Percentiles rank a stretch among this genome's conserved stretches.
Evolutionary conservation across 2,797 vertebrate species (phyloP).

Genomic region (Apogon hyalosoma): DNA sequence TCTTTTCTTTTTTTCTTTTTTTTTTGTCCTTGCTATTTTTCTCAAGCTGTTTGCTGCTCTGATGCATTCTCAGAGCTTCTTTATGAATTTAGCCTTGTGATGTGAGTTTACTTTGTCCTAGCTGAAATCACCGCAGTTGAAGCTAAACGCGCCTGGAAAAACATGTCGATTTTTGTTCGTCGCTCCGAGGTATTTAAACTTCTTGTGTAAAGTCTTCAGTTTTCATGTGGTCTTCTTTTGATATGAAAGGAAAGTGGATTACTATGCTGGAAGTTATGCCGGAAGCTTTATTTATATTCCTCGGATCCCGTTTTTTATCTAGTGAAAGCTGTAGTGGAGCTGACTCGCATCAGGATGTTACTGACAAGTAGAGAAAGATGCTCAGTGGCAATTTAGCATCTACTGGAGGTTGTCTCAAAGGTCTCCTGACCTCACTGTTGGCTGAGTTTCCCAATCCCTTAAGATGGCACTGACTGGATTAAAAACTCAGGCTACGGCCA

Average conservation of each 20-base stretch:
- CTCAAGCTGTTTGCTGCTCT: not conserved
- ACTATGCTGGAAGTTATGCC: slow-evolving; percentile 1
- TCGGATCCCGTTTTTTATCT: not conserved
- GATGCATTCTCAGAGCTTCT: not conserved
- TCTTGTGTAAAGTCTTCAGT: not conserved
- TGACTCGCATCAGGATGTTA: slow-evolving; percentile 17
- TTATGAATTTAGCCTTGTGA: not conserved
- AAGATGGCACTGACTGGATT: slow-evolving; percentile 1
- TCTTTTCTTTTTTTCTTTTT: no score
- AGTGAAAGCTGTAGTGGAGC: slow-evolving; percentile 10
- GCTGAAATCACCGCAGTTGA: slow-evolving; percentile 29
- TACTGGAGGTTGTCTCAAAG: not conserved
- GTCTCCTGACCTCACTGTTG: slow-evolving; percentile 31
- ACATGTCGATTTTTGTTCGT: not conserved
- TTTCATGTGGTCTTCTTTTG: not conserved
- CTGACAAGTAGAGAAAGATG: slow-evolving; percentile 37
- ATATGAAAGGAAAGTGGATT: slow-evolving; percentile 13
- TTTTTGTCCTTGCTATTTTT: slow-evolving; percentile 1
- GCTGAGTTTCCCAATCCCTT: slow-evolving; percentile 11
- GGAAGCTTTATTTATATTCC: not conserved
- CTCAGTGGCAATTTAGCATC: slow-evolving; percentile 27
- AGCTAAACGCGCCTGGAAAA: slow-evolving; percentile 13
- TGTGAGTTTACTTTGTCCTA: slow-evolving; percentile 1
- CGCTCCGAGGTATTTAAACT: not conserved
- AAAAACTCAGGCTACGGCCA: slow-evolving; percentile 7